Base-by-base conservation (phyloP, 2,113 vertebrate genomes). In the Lophochroa leadbeateri region DNA sequence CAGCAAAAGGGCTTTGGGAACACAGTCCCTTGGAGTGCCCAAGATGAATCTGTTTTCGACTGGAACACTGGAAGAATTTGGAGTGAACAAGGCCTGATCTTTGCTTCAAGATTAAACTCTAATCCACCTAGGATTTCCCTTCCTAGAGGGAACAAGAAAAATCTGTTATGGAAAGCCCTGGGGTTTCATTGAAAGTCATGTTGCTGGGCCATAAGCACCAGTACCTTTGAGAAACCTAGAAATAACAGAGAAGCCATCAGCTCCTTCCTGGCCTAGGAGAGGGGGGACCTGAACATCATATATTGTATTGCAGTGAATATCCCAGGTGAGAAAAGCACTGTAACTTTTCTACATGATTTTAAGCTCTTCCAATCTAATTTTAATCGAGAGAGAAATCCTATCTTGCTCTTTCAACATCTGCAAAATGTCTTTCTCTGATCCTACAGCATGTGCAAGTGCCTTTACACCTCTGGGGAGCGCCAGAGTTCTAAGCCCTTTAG, bases 21-120 rank as follows among this genome's bases (percentile, higher is more conserved):
- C 47, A 27, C 17, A 57, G 14, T 6, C 7, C 49, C 12, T 46
- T 67, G 19, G 31, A 50, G 27, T 21, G 43, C 58, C 29, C 21
- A 68, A 5, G 0, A 0, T 52, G 31, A 68, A 68, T 13, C 14
- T 4, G 1, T 47, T 68, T 63, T 17, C 27, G 17, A 76, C 27
- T 21, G 25, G 20, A 69, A 29, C 2, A 1, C 21, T 24, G 11
- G 47, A 87, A 76, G 17, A 33, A 67, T 50, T 76, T 43, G 12
- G 15, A 84, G 7, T 17, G 13, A 71, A 31, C 23, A 47, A 58
- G 39, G 57, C 67, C 28, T 74, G 27, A 39, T 19, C 7, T 67
- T 47, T 47, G 43, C 53, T 69, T 72, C 17, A 50, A 79, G 31
- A 37, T 8, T 64, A 44, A 82, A 70, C 10, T n/a, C 46, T 74